phyloP scores from a whole-genome alignment of 2,113 vertebrate species.

The Perca schrenkii region DNA sequence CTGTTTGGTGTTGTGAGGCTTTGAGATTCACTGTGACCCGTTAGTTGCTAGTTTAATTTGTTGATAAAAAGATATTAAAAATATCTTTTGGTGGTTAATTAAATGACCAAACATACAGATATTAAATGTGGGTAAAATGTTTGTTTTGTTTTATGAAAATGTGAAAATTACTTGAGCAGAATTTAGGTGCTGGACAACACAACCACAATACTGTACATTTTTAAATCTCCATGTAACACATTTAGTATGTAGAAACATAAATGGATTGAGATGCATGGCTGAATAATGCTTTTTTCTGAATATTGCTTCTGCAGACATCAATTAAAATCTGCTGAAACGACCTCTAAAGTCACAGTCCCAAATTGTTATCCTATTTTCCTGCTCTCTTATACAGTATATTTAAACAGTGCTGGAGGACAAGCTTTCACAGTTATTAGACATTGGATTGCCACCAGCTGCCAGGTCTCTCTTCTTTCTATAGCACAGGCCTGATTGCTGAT shows the following conservation, averaged over 20 bases:
- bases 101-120: slow-evolving; percentile 1
- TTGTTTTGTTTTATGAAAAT: slow-evolving; percentile 64
- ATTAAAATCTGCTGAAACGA: slow-evolving; percentile 9
- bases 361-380: slow-evolving; percentile 17
- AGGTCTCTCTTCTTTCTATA: slow-evolving; percentile 23
- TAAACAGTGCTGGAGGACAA: slow-evolving; percentile 42
- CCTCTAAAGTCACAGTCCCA: neutral
- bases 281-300: slow-evolving; percentile 28
- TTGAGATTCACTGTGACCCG: slow-evolving; percentile 61
- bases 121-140: slow-evolving; percentile 48
- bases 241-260: slow-evolving; percentile 14
- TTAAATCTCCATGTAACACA: slow-evolving; percentile 29
- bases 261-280: slow-evolving; percentile 32
- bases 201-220: slow-evolving; percentile 12
- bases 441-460: slow-evolving; percentile 34
- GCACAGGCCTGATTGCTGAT: slow-evolving; percentile 31
- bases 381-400: slow-evolving; percentile 17
- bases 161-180: slow-evolving; percentile 29
- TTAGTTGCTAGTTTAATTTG: slow-evolving; percentile 69
- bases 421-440: slow-evolving; percentile 49
- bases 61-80: slow-evolving; percentile 20
- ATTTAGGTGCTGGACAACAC: slow-evolving; percentile 10
- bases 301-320: slow-evolving; percentile 26
- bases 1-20: slow-evolving; percentile 71
- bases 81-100: slow-evolving; percentile 26